Percentiles rank a stretch among this genome's conserved stretches.
Evolutionary conservation across 2,888 invertebrate species (phyloP).

Genomic region (Pammene fasciana): DNA sequence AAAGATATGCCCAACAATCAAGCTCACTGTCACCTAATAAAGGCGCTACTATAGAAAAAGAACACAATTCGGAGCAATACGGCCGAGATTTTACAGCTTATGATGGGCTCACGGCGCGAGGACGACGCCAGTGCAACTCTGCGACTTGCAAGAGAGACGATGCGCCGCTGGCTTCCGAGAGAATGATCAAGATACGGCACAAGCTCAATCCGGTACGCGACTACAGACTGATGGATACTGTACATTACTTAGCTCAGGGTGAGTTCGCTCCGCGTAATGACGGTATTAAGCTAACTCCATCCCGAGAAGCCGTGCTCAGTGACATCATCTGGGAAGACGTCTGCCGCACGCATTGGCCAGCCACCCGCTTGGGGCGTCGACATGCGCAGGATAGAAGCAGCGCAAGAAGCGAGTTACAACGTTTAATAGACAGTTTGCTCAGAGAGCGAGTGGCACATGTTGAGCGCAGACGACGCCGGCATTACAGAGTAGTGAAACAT

Average conservation of each 20-base stretch:
- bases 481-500: conserved; percentile 75
- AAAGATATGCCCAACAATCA: conserved; percentile 67
- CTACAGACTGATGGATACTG: conserved; percentile 78
- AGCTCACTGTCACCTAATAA: conserved; percentile 68
- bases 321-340: conserved; percentile 81
- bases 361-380: conserved; percentile 69
- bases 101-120: conserved; percentile 75
- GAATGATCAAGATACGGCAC: conserved; percentile 75
- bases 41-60: conserved; percentile 71
- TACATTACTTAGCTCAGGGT: conserved; percentile 78
- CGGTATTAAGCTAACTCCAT: conserved; percentile 76
- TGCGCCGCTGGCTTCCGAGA: conserved; percentile 71
- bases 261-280: conserved; percentile 79
- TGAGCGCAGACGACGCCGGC: conserved; percentile 73
- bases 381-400: conserved; percentile 62
- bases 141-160: conserved; percentile 74
- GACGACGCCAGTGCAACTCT: conserved; percentile 72
- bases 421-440: conserved; percentile 72
- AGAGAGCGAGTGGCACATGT: conserved; percentile 76
- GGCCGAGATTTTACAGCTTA: conserved; percentile 76
- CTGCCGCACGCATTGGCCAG: conserved; percentile 79
- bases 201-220: conserved; percentile 77
- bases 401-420: conserved; percentile 70
- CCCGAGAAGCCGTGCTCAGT: conserved; percentile 77
- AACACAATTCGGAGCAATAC: conserved; percentile 77